phyloP scores from a whole-genome alignment of 2,797 vertebrate genomes.

The Myripristis murdjan region DNA sequence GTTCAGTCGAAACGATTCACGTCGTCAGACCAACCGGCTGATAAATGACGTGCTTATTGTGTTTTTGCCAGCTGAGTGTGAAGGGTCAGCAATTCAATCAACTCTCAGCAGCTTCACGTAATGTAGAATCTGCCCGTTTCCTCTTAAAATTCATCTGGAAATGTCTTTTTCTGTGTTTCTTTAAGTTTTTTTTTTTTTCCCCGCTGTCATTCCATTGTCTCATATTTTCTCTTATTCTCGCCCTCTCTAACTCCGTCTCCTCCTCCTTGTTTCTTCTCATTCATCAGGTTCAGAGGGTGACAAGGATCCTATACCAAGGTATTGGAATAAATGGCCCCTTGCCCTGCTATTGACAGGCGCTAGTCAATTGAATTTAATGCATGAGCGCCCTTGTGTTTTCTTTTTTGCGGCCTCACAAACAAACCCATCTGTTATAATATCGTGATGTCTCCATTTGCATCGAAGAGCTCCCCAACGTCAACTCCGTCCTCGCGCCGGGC shows the following conservation, averaged over 20 bases:
- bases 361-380: conserved; percentile 77
- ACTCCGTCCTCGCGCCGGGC: conserved; percentile 53
- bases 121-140: no score
- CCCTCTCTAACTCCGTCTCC: conserved; percentile 38
- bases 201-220: conserved; percentile 1
- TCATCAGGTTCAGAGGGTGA: conserved; percentile 55
- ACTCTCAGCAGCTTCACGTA: no score
- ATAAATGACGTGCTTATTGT: no score
- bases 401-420: conserved; percentile 57
- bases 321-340: conserved; percentile 70
- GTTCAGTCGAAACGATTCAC: no score
- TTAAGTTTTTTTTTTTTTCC: conserved; percentile 3
- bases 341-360: conserved; percentile 69
- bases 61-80: no score
- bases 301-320: conserved; percentile 58
- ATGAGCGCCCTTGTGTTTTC: conserved; percentile 73
- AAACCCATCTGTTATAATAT: conserved; percentile 78
- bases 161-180: neutral
- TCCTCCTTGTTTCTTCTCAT: conserved; percentile 48
- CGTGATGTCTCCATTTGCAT: conserved; percentile 70
- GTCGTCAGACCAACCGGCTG: no score
- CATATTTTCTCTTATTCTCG: conserved; percentile 7
- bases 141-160: neutral
- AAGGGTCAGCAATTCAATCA: no score
- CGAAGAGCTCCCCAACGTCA: conserved; percentile 50